A percentile compares a stretch with the other conserved stretches of the same genome.
Conservation (phyloP, 2,888 invertebrate species). For the Hanleya hanleyi region DNA sequence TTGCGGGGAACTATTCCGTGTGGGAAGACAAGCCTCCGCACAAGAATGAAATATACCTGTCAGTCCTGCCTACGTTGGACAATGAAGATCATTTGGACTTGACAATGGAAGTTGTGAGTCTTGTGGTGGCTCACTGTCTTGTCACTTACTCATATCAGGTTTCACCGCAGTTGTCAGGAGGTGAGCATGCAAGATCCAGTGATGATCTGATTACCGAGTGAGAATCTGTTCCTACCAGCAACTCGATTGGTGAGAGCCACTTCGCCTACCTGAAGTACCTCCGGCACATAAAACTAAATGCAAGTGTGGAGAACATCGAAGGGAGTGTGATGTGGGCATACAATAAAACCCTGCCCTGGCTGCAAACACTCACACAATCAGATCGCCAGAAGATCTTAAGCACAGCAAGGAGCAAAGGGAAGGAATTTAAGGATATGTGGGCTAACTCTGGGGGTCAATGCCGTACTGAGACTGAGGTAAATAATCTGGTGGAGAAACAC, state of each 20-base stretch:
- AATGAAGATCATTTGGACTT: background rate
- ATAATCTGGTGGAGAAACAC: background rate
- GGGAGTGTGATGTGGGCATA: background rate
- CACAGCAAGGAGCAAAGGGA: background rate
- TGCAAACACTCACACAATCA: background rate
- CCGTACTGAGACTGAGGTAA: background rate
- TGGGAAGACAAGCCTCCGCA: background rate
- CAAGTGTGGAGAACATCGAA: background rate
- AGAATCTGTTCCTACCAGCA: background rate
- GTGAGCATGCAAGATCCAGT: background rate
- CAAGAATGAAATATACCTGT: background rate
- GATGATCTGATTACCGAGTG: background rate
- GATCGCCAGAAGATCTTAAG: background rate
- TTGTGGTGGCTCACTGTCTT: background rate
- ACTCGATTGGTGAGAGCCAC: background rate
- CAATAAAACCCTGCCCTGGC: background rate
- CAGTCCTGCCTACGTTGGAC: background rate
- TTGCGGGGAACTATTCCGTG: background rate
- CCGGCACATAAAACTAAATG: background rate
- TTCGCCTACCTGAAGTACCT: background rate
- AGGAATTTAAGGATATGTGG: background rate
- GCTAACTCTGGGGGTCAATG: background rate
- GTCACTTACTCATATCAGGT: background rate
- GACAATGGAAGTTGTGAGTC: background rate
- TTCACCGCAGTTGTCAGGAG: background rate